Evolutionary conservation across 2,113 vertebrate genomes (phyloP).

Genomic region (Oncorhynchus masou): DNA sequence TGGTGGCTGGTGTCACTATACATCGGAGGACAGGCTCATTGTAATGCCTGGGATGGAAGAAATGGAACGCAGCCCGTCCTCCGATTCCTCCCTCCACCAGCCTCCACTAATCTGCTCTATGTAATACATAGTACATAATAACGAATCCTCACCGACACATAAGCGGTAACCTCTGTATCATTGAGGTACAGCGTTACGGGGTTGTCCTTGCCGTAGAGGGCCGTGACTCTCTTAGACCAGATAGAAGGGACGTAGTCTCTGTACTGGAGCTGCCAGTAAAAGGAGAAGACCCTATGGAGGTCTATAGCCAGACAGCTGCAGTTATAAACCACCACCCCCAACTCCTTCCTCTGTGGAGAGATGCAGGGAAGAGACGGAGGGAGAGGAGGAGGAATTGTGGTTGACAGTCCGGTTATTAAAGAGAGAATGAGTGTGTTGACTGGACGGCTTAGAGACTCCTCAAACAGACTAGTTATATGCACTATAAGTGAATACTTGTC

Average conservation of each 20-base stretch:
- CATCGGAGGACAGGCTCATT: no score
- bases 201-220: constrained; percentile 81
- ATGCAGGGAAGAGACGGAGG: not conserved
- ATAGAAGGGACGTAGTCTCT: constrained; percentile 74
- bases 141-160: constrained; percentile 82
- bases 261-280: constrained; percentile 79
- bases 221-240: constrained; percentile 92
- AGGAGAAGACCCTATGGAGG: constrained; percentile 88
- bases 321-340: constrained; percentile 89
- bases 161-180: constrained; percentile 81
- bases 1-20: not conserved
- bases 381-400: no score
- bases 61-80: no score
- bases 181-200: constrained; percentile 81
- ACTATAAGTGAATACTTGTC: no score
- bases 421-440: no score
- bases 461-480: no score
- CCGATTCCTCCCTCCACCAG: no score
- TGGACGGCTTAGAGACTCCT: no score
- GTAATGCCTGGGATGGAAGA: no score
- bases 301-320: constrained; percentile 95
- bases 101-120: not conserved
- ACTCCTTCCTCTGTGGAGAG: constrained; percentile 88
- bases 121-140: not conserved
- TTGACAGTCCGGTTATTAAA: not conserved